Percentiles rank a stretch among this genome's conserved stretches.
These are phyloP conservation scores for Cyrtorhinus lividipennis DNA, from an alignment of 1,140 invertebrate genomes.

Conservation along the genomic window DNA sequence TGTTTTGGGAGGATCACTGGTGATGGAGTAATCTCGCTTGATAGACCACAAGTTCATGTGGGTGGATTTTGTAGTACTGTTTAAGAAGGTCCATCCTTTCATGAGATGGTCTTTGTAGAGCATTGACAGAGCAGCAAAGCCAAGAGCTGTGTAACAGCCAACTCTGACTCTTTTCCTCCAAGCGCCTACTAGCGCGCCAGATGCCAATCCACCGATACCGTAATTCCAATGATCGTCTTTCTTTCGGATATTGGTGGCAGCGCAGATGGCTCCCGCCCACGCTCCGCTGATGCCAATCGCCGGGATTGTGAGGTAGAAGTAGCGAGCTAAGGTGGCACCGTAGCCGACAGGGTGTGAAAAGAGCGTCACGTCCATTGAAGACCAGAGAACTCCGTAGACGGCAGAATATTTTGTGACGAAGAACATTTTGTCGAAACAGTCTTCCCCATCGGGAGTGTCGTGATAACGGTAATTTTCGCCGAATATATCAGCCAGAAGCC, in stretches of 20 bases:
- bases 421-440: conserved; percentile 44
- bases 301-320: conserved; percentile 33
- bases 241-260: conserved; percentile 38
- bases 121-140: conserved; percentile 34
- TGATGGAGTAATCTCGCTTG: background rate
- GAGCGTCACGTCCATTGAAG: conserved; percentile 40
- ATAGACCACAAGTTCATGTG: background rate
- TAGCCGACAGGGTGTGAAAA: conserved; percentile 40
- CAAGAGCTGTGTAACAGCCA: conserved; percentile 25
- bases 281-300: conserved; percentile 36
- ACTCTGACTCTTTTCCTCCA: conserved; percentile 32
- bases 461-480: conserved; percentile 38
- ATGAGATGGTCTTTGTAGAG: conserved; percentile 41
- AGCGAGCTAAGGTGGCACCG: conserved; percentile 32
- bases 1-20: background rate
- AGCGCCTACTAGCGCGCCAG: conserved; percentile 40
- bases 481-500: background rate
- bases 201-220: conserved; percentile 35
- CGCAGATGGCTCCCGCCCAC: conserved; percentile 44
- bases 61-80: conserved; percentile 23
- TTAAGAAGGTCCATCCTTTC: conserved; percentile 29
- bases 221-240: conserved; percentile 43
- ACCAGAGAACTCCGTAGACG: conserved; percentile 33
- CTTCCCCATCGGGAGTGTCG: conserved; percentile 52
- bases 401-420: conserved; percentile 41